Evolutionary conservation across 2,888 invertebrate genomes (phyloP).

Genomic region (Aleiodes leptofemur): DNA sequence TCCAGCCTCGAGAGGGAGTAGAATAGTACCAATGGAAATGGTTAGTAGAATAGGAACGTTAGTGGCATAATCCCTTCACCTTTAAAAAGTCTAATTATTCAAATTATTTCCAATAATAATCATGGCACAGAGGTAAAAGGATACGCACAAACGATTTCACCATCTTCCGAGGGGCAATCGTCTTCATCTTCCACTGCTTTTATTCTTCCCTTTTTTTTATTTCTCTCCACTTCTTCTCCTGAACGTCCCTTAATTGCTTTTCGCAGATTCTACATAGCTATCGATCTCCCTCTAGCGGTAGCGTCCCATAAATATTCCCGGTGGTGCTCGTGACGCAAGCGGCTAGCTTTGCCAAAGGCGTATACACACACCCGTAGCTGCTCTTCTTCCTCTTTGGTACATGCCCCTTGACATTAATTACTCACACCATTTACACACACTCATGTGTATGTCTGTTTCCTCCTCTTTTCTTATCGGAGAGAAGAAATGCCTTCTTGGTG

Average conservation of each 20-base stretch:
- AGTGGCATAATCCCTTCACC: constrained; percentile 10
- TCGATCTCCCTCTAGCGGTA: constrained; percentile 52
- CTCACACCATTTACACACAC: constrained; percentile 28
- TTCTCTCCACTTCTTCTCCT: constrained; percentile 9
- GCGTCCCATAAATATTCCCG: constrained; percentile 52
- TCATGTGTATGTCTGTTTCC: constrained; percentile 5
- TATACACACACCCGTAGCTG: constrained; percentile 30
- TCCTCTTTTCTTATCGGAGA: constrained; percentile 12
- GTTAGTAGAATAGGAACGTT: neutral
- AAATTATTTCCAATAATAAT: constrained; percentile 41
- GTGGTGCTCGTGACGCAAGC: constrained; percentile 34
- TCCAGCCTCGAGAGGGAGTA: constrained; percentile 28
- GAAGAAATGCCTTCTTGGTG: constrained; percentile 7
- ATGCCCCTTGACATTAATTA: constrained; percentile 45
- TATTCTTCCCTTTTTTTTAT: constrained; percentile 38
- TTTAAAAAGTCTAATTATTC: constrained; percentile 30
- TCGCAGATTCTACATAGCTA: constrained; percentile 52
- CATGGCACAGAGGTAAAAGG: neutral
- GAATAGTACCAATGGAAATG: neutral
- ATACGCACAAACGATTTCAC: constrained; percentile 38
- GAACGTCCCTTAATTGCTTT: constrained; percentile 53
- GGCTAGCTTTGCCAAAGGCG: constrained; percentile 44
- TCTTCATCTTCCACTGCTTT: constrained; percentile 44
- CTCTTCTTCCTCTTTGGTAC: constrained; percentile 27
- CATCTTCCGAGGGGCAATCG: constrained; percentile 37